Base-by-base conservation (phyloP, 2,888 invertebrate species). In the Orgyia antiqua region DNA sequence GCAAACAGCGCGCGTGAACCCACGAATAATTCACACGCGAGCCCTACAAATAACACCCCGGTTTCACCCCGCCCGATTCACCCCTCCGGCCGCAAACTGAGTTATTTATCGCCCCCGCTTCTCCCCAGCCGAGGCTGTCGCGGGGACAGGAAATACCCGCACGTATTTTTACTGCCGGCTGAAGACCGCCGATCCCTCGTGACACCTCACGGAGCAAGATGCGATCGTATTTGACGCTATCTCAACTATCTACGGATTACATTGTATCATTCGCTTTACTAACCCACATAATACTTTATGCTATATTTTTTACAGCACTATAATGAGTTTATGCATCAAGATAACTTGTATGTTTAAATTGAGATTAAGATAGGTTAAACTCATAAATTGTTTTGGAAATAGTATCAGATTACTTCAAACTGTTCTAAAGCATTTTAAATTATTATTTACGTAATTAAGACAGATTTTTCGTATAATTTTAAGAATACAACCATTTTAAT, bases 1-100 rank as follows among this genome's bases (percentile, higher is more conserved):
- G 60, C 64, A 68, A 68, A 72, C 77, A 77, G 78, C 68, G 80
- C 78, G 82, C 84, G 83, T 80, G 79, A 84, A 82, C 79, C 80
- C 76, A 82, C 79, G 80, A 83, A 82, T 86, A 84, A 86, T 83
- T 86, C 84, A 83, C 84, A 86, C 82, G 84, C 82, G 78, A 83
- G 79, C 80, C 80, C 79, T 82, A 83, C 82, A 80, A 82, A 83
- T 82, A 83, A 79, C 76, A 71, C 65, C 60, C 58, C 58, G 53
- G 61, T 40, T 50, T 35, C 30, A 42, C 45, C 31, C 43, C 36
- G 43, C 45, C 39, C 40, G 13, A 13, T 23, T 13, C 2, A 42
- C 47, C 54, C 51, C 57, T 51, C 51, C 52, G 58, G 65, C 79
- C 80, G 68, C 82, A 82, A 82, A 79, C 80, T 82, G 76, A 82